These are phyloP conservation scores for Melitaea cinxia DNA, from an alignment of 1,140 invertebrate species.

Conservation along the genomic window DNA sequence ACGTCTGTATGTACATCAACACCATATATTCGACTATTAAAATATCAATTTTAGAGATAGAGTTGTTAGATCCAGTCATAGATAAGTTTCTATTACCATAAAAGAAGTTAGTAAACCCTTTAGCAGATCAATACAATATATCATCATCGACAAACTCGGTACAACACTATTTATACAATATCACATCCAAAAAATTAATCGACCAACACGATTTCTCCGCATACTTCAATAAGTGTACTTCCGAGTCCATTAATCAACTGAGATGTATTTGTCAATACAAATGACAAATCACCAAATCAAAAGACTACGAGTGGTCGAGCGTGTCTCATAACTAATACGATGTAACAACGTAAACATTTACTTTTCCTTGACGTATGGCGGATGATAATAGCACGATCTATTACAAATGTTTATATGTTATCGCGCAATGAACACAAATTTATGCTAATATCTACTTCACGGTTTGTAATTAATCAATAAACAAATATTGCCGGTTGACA, in stretches of 20 bases:
- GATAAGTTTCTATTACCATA: no score
- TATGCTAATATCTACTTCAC: constrained; percentile 60
- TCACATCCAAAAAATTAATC: constrained; percentile 10
- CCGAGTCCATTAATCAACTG: constrained; percentile 44
- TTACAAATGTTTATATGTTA: constrained; percentile 66
- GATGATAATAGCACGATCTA: constrained; percentile 62
- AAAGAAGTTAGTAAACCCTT: no score
- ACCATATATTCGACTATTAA: no score
- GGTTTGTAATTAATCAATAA: constrained; percentile 51
- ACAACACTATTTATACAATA: background rate
- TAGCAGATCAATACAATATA: no score
- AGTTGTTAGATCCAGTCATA: no score
- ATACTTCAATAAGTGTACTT: constrained; percentile 32
- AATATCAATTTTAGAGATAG: no score
- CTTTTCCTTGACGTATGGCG: constrained; percentile 53
- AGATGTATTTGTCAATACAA: constrained; percentile 45
- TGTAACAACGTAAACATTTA: constrained; percentile 65
- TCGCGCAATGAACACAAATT: constrained; percentile 49
- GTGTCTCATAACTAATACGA: constrained; percentile 38
- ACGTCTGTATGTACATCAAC: no score
- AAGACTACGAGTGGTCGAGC: constrained; percentile 36
- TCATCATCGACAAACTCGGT: background rate
- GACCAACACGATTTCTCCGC: constrained; percentile 12
- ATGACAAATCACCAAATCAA: constrained; percentile 40
- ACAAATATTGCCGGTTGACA: constrained; percentile 33